Base-by-base conservation (phyloP, 1,140 invertebrate species). In the Heliconius melpomene region DNA sequence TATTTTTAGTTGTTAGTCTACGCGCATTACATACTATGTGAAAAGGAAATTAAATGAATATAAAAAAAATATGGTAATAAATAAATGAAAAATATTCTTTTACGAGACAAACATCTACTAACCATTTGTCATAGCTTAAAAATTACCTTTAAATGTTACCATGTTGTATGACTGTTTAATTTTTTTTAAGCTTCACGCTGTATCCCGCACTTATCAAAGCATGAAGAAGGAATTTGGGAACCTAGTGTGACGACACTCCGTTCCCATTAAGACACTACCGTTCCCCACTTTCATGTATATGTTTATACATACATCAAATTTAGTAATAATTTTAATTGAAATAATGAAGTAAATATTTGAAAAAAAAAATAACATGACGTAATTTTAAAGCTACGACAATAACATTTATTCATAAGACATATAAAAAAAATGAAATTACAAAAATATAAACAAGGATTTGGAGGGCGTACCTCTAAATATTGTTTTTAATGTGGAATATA, bases 1-100 rank as follows among this genome's bases (percentile, higher is more conserved):
- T 82, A 84, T 81, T 74, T 78, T 85, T 79, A 85, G 75, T 84
- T 80, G 75, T 77, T 80, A 80, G 54, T 81, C 72, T 81, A 81
- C 76, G 72, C 74, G 70, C 23, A 81, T 77, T 74, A 74, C 70
- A 81, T 54, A 78, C 38, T 52, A 80, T 66, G 9, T 76, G 70
- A 76, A 76, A 80, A 50, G 8, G 52, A 36, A 79, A 75, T 75
- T 75, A 75, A 72, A 75, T 75, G 73, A 26, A 75, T 60, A 52
- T 81, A 78, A 78, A 71, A 74, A 76, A 83, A 40, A 50, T 36
- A 50, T 50, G 46, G 46, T 20, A 52, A 52, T 52, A 52, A 52
- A 52, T 52, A 52, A 52, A 52, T 52, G 50, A 16, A 50, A 38
- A 38, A 78, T 26, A 80, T 72, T 54, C 23, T 76, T 16, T 66